These are phyloP conservation scores for Harmothoe impar DNA, from an alignment of 2,888 invertebrate species.

Conservation along the genomic window DNA sequence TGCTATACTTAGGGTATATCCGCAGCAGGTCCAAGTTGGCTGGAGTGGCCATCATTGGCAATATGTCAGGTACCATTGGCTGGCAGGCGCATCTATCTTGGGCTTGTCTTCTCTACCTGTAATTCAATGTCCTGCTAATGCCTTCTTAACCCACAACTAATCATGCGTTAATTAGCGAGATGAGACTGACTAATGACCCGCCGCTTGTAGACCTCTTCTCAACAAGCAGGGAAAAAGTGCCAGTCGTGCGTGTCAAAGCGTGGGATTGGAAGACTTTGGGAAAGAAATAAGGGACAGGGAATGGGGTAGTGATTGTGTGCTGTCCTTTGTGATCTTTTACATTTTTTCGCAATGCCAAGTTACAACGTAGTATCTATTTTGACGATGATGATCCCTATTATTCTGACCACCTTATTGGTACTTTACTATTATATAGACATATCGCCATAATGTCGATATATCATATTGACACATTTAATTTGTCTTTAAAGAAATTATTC, in stretches of 20 bases:
- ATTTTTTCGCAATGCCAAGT: no score
- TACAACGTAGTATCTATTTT: no score
- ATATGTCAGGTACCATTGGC: background rate
- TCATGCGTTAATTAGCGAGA: constrained; percentile 14
- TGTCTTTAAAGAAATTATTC: no score
- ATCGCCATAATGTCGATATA: no score
- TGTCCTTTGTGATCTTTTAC: no score
- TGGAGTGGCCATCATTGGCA: background rate
- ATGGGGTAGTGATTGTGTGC: no score
- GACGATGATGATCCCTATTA: no score
- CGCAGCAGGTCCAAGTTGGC: background rate
- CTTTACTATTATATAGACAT: no score
- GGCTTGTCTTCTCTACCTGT: background rate
- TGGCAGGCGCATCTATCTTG: background rate
- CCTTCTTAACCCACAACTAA: constrained; percentile 21
- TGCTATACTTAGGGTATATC: background rate
- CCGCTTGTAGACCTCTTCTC: background rate
- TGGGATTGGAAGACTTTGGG: background rate
- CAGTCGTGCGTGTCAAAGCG: background rate
- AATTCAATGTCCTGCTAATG: constrained; percentile 17
- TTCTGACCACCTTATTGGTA: no score
- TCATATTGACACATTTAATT: no score
- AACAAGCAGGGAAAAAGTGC: background rate
- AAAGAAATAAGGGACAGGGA: background rate
- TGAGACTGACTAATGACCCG: constrained; percentile 34